Evolutionary conservation across 2,888 invertebrate genomes (phyloP).

Genomic region (Pedicia rivosa): DNA sequence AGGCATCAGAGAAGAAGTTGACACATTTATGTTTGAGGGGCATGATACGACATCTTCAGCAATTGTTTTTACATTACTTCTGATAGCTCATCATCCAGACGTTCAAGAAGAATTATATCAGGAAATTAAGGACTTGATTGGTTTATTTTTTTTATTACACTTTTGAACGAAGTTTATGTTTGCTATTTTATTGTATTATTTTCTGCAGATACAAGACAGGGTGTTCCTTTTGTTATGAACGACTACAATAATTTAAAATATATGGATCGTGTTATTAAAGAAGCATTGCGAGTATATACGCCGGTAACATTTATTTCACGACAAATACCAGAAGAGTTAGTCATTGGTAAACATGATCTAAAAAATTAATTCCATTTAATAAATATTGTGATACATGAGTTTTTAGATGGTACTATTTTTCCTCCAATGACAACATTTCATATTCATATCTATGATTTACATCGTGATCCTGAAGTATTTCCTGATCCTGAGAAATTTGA

Average conservation of each 20-base stretch:
- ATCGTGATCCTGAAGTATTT: constrained; percentile 44
- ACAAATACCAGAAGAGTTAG: constrained; percentile 15
- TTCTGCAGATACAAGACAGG: too few species aligned
- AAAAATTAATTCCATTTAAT: too few species aligned
- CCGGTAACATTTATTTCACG: constrained; percentile 36
- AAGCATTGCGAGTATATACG: constrained; percentile 36
- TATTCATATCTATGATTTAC: constrained; percentile 44
- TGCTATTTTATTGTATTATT: too few species aligned
- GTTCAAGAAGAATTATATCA: constrained; percentile 33
- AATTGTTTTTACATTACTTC: constrained; percentile 33
- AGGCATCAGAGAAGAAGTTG: constrained; percentile 44
- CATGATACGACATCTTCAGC: constrained; percentile 45
- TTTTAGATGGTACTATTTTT: constrained; percentile 22
- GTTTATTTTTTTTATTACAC: too few species aligned
- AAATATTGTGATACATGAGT: too few species aligned
- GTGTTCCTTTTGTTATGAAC: constrained; percentile 18
- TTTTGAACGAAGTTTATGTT: too few species aligned
- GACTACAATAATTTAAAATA: constrained; percentile 26
- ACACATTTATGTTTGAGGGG: constrained; percentile 47
- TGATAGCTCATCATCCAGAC: constrained; percentile 34
- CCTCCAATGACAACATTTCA: constrained; percentile 36
- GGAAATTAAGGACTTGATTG: constrained; percentile 28
- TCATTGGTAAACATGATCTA: too few species aligned
- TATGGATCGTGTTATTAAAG: constrained; percentile 39
- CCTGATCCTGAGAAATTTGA: constrained; percentile 44